Evolutionary conservation across 2,113 vertebrate species (phyloP), one percentile per base, ranked within the genome.

Genomic region (Vulpes vulpes): DNA sequence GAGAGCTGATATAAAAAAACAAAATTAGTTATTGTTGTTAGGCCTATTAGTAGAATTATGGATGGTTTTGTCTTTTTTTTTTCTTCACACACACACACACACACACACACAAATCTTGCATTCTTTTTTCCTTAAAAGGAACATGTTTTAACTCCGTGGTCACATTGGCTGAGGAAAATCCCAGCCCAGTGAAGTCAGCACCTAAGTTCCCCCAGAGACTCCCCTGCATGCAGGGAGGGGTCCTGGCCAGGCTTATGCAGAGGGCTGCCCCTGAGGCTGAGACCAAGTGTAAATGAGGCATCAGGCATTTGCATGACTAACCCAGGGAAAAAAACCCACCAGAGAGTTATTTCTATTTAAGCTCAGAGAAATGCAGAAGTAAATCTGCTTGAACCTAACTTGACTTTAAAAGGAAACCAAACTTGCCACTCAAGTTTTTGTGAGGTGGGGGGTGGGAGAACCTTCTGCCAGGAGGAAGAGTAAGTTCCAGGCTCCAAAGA

Each of bases 301-400:
- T 86, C 38, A n/a, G 88, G 73, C 3, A 0, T 94, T 95, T 95
- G 95, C 97, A 98, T 98, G 97, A 98, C 92, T 96, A 97, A 97
- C n/a, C 1, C 4, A 74, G 65, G 38, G 51, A 15, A 84, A 95
- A 95, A 97, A 96, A 96, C 92, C 97, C 90, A 97, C 87, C 90
- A 67, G 82, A 76, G 73, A 67, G 60, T 53, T 94, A 62, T 90
- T 98, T 97, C 96, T 97, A 89, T 98, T 98, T 98, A 96, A 91
- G 55, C 91, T 35, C 89, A 83, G 60, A 97, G 60, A 98, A 98
- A 98, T 97, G 97, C 92, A 97, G 98, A 98, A 98, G 97, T 98
- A 82, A 55, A 76, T 81, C 92, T 97, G 15, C 35, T 84, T 79
- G 90, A 89, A 67, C 43, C 64, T 71, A 96, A 94, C 27, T 81